Base-by-base conservation (phyloP, 2,888 invertebrate genomes). In the Epistrophe grossulariae region DNA sequence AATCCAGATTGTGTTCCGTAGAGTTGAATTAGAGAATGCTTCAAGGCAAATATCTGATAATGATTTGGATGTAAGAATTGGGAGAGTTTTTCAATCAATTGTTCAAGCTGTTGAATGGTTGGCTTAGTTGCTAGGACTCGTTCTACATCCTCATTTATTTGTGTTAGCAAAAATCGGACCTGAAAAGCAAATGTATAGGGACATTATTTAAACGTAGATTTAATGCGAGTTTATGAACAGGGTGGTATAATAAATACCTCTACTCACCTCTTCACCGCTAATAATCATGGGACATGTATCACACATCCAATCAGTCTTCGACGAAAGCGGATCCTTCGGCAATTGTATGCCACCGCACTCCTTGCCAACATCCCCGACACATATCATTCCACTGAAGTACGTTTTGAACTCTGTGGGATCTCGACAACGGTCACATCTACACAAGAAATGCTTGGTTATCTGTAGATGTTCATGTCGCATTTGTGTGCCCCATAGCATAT, bases 401-500 rank as follows among this genome's bases (percentile, higher is more conserved):
- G 97, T 96, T 0, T 95, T 96, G 28, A 96, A 91, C 92, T 97
- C 97, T 0, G 97, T 96, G n/a, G 96, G 96, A 92, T 97, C 97
- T 50, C 93, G 92, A 89, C 97, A 97, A 88, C 97, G 94, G 72
- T 93, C 91, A 91, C 97, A 97, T 89, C 93, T 93, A 88, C 97
- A 97, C 1, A 94, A 92, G 89, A 97, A 97, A 91, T 97, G 97
- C 92, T 97, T 97, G 0, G 96, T 96, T 82, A 96, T 95, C 88
- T 94, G 94, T 28, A 97, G 93, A 93, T 97, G 97, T 89, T 96
- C 96, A 83, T 96, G 94, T 88, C 98, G 94, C 48, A 96, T 95
- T 91, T 96, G 95, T 0, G 97, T 97, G 1, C 97, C 96, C 98
- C 98, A 98, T 82, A 98, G 92, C 11, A 97, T 96, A 90, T 98